A percentile compares a stretch with the other conserved stretches of the same genome.
These are phyloP conservation scores for Halisarca cf. caerulea DNA, from an alignment of 37 sponge, comb jelly and placozoan species.

Conservation along the genomic window DNA sequence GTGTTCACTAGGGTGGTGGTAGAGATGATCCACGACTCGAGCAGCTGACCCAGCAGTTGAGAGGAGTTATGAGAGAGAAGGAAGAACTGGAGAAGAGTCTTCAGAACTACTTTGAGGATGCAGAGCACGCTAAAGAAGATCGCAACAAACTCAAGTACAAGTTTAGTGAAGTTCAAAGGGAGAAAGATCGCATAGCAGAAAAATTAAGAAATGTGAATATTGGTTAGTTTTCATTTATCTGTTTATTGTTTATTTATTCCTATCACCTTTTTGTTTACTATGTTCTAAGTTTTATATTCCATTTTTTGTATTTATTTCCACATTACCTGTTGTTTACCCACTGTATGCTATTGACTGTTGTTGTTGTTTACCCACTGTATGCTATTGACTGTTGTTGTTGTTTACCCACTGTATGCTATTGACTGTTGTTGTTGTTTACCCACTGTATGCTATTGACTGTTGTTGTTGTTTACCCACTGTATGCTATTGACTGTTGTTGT, in stretches of 20 bases:
- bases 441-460: no score
- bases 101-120: slow-evolving; percentile 9
- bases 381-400: no score
- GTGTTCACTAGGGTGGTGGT: not conserved
- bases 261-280: no score
- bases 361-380: no score
- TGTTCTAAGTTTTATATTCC: no score
- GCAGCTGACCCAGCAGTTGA: slow-evolving; percentile 22
- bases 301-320: no score
- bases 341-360: no score
- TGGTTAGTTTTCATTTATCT: not conserved
- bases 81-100: slow-evolving; percentile 19
- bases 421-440: no score
- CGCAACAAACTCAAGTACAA: slow-evolving; percentile 29
- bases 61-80: not conserved
- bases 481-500: no score
- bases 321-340: no score
- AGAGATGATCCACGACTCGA: slow-evolving; percentile 1
- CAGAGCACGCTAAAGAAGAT: slow-evolving; percentile 12
- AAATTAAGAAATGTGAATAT: slow-evolving; percentile 6
- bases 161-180: slow-evolving; percentile 31
- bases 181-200: not conserved
- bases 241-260: not conserved
- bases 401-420: no score
- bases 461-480: no score